Evolutionary conservation across 1,140 invertebrate genomes (phyloP), one percentile per base, ranked within the genome.

Genomic region (Bathynomus jamesi): DNA sequence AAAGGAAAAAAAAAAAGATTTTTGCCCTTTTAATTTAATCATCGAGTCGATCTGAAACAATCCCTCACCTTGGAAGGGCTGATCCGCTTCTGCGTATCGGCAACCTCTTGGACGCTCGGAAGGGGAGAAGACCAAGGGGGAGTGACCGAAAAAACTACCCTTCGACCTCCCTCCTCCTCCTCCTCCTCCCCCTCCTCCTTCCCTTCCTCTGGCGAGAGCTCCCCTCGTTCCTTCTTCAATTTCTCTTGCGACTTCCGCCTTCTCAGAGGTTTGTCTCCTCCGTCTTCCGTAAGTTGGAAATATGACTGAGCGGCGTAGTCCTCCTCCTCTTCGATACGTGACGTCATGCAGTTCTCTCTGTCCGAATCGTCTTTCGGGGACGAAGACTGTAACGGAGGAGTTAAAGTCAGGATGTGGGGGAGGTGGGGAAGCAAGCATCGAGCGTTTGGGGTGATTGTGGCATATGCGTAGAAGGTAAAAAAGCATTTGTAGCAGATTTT

Each of bases 291-390:
- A n/a, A n/a, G n/a, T n/a, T n/a, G n/a, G n/a, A n/a, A n/a, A n/a
- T n/a, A n/a, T n/a, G n/a, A n/a, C n/a, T n/a, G n/a, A n/a, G n/a
- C n/a, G n/a, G 17, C 7, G 32, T 7, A 64, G 60, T 74, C 72
- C 8, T 72, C 75, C 62, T 76, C 71, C 24, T 77, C 75, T 10
- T 77, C 75, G n/a, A 77, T 77, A 31, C 72, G 65, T 61, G 75
- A 77, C 24, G 72, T 69, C 46, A 62, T 64, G 28, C 67, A 65
- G 8, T 66, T 64, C 21, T 61, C 53, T 46, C 60, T 69, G 30
- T 77, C 75, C 28, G 63, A 46, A 65, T 77, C 75, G 21, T 67
- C 72, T 53, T 77, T 77, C 8, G 75, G 75, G 27, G 75, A 77
- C 65, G 73, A 69, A 31, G 75, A 71, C 75, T 77, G 72, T 29